Evolutionary conservation across 2,888 invertebrate genomes (phyloP).

Genomic region (Euproctis similis): DNA sequence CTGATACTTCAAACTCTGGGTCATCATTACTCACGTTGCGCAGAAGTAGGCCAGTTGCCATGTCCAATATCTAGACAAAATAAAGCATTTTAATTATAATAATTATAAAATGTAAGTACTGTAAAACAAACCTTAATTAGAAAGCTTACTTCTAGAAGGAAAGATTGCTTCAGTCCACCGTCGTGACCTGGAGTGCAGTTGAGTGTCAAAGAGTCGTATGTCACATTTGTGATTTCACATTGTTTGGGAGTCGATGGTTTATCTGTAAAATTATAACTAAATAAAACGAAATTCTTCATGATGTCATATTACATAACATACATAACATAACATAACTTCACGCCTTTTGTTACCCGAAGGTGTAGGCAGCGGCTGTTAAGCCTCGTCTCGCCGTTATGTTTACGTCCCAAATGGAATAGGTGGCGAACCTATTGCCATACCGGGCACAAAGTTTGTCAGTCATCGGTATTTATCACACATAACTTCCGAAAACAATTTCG

Average conservation of each 20-base stretch:
- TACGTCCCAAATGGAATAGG: too few species aligned
- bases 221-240: conserved; percentile 81
- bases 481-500: too few species aligned
- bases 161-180: conserved; percentile 80
- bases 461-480: too few species aligned
- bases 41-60: conserved; percentile 66
- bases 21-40: conserved; percentile 76
- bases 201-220: conserved; percentile 78
- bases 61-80: conserved; percentile 56
- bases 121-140: neutral
- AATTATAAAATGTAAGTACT: too few species aligned
- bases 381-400: too few species aligned
- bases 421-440: too few species aligned
- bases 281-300: too few species aligned
- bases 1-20: conserved; percentile 76
- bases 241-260: conserved; percentile 81
- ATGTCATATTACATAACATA: too few species aligned
- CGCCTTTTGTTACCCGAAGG: too few species aligned
- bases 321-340: too few species aligned
- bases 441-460: too few species aligned
- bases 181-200: conserved; percentile 82
- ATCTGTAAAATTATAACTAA: conserved; percentile 50
- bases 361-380: too few species aligned
- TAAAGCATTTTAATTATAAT: neutral
- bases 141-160: conserved; percentile 76